Evolutionary conservation across 2,113 vertebrate genomes (phyloP), one percentile per base, ranked within the genome.

Genomic region (Oncorhynchus gorbuscha): DNA sequence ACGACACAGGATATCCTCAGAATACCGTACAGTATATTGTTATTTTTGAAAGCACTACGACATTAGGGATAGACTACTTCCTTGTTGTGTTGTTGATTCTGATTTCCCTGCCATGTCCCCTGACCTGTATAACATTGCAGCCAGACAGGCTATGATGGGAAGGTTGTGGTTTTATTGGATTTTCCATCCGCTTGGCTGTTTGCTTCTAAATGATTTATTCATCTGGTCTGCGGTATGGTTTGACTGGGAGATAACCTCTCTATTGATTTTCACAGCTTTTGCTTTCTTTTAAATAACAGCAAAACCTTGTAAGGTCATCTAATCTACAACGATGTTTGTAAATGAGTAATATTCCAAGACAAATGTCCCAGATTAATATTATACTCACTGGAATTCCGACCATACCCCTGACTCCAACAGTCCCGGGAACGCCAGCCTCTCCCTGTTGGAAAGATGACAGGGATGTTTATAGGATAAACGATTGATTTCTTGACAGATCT

Each of bases 301-400:
- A 49, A 11, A 14, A 49, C 12, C 22, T 13, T 48, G 69, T 49
- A 20, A 70, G n/a, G 11, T 48, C n/a, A 70, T 49, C 22, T 24
- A 48, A 16, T 48, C 12, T n/a, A 28, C 7, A 45, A 70, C 9
- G 0, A 5, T 22, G 14, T 70, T 70, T 22, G 14, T 68, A 13
- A 2, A 30, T 12, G 14, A 7, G 6, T 32, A 5, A 30, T 18
- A 30, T 64, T 65, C 65, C 1, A 16, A 5, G 11, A 20, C n/a
- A 16, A 7, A 18, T 39, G 11, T 26, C 30, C 8, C n/a, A 59
- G 3, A 45, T 45, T 45, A 45, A 45, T 45, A 45, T 45, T 45
- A 16, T 6, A 93, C 93, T 93, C 85, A 95, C 94, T 9, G 93
- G 93, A 83, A 95, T 94, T 81, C 94, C 94, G 28, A 93, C 91